Base-by-base conservation (phyloP, 2,888 invertebrate species). In the Synergus itoensis region DNA sequence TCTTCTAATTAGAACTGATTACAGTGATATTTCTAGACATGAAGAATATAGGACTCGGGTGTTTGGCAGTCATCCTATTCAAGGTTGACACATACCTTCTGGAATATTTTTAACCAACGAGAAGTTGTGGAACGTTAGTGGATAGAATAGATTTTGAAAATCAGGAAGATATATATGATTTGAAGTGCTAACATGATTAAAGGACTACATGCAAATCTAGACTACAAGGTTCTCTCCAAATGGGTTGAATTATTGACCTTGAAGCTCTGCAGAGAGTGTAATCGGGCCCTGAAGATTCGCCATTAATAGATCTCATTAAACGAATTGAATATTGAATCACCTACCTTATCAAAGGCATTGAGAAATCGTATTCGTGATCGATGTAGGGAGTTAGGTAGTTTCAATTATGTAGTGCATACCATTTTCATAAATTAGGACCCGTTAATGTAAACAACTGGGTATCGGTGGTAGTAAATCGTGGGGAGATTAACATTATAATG, bases 371-470 rank as follows among this genome's bases (percentile, higher is more conserved):
- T 16, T 28, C 63, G 63, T 63, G 40, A 63, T 36, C 63, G n/a
- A n/a, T 41, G 64, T n/a, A 41, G 40, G 64, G 40, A 28, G 28
- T 28, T 3, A 28, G 28, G 28, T 28, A 28, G 16, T 64, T 64
- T 64, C 36, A 64, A 36, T 40, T 65, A 40, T n/a, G 40, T 65
- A 16, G 9, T 41, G 64, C 41, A 65, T 65, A 36, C 16, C 64
- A 65, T 65, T 65, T 65, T 65, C 64, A 65, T 65, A 65, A 65
- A 65, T 65, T 65, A 40, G n/a, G 64, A 65, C n/a, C 8, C 40
- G n/a, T 16, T 65, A 40, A 65, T 65, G 64, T n/a, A 65, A 65
- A 65, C 40, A 65, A 41, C 60, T 12, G 21, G 21, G 21, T 60
- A 60, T 65, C 64, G 40, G n/a, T 40, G 18, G 4, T 18, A 14